A percentile compares a stretch with the other conserved stretches of the same genome.
Conservation (phyloP, 1,140 invertebrate genomes). For the Ruditapes philippinarum region DNA sequence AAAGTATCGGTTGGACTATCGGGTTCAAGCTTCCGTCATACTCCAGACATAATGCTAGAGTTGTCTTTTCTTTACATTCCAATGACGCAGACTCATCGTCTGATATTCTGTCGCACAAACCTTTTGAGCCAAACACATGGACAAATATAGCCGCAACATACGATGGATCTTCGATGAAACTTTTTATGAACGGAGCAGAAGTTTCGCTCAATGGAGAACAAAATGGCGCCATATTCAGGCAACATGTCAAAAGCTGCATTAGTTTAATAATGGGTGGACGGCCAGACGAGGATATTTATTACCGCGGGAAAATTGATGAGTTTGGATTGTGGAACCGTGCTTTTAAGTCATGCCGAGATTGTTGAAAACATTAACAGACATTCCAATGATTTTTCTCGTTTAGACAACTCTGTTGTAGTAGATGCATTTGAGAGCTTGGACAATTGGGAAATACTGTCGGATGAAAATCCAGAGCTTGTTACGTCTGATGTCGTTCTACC, state of each 20-base stretch:
- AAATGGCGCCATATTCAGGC: slow-evolving; percentile 67
- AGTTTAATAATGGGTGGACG: slow-evolving; percentile 70
- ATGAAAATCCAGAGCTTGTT: slow-evolving; percentile 39
- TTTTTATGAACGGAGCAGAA: slow-evolving; percentile 77
- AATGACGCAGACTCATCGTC: slow-evolving; percentile 56
- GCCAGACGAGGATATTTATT: background rate
- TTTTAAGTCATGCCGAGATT: slow-evolving; percentile 48
- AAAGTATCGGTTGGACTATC: slow-evolving; percentile 62
- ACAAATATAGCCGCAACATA: slow-evolving; percentile 74
- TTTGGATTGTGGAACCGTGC: slow-evolving; percentile 53
- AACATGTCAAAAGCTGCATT: slow-evolving; percentile 55
- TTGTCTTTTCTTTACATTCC: slow-evolving; percentile 73
- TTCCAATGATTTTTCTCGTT: background rate
- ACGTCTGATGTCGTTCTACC: slow-evolving; percentile 66
- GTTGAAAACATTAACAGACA: slow-evolving; percentile 28
- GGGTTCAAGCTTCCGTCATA: slow-evolving; percentile 62
- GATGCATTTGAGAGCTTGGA: slow-evolving; percentile 71
- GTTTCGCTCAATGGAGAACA: slow-evolving; percentile 62
- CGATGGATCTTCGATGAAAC: slow-evolving; percentile 68
- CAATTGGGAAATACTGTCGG: slow-evolving; percentile 57
- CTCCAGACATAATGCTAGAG: slow-evolving; percentile 43
- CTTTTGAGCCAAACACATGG: slow-evolving; percentile 69
- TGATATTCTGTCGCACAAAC: slow-evolving; percentile 50
- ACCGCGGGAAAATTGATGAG: slow-evolving; percentile 63
- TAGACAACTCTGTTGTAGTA: slow-evolving; percentile 46